Conservation (phyloP, 2,113 vertebrate genomes). For the Taxidea taxus region DNA sequence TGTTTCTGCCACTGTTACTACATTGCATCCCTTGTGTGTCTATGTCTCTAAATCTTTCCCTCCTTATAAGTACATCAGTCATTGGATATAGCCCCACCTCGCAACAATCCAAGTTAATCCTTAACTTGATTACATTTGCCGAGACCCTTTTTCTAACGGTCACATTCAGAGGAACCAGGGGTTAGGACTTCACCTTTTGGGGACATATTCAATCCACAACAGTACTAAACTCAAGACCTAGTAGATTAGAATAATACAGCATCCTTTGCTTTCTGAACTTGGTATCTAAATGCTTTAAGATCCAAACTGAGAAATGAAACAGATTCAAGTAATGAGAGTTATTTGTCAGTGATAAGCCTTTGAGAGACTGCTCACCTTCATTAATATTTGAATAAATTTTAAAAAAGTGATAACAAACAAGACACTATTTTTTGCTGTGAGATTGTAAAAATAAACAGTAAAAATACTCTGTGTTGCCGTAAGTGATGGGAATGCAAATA, state of each 20-base stretch:
- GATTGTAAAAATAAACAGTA: neutral
- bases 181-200: neutral
- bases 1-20: neutral
- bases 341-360: conserved; percentile 6
- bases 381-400: neutral
- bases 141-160: neutral
- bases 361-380: neutral
- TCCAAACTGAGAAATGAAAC: neutral
- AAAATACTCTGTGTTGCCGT: neutral
- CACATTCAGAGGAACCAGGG: neutral
- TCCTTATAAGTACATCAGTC: neutral
- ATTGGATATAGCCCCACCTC: neutral
- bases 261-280: neutral
- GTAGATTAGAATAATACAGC: neutral
- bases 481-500: neutral
- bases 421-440: neutral
- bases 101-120: neutral
- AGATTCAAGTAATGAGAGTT: neutral
- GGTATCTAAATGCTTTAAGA: neutral
- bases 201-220: neutral
- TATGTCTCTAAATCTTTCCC: neutral
- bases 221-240: neutral
- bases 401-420: neutral
- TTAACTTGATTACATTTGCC: neutral
- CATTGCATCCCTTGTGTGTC: neutral